A percentile compares a stretch with the other conserved stretches of the same genome.
Evolutionary conservation across 2,888 invertebrate species (phyloP).

Genomic region (Thereva unica): DNA sequence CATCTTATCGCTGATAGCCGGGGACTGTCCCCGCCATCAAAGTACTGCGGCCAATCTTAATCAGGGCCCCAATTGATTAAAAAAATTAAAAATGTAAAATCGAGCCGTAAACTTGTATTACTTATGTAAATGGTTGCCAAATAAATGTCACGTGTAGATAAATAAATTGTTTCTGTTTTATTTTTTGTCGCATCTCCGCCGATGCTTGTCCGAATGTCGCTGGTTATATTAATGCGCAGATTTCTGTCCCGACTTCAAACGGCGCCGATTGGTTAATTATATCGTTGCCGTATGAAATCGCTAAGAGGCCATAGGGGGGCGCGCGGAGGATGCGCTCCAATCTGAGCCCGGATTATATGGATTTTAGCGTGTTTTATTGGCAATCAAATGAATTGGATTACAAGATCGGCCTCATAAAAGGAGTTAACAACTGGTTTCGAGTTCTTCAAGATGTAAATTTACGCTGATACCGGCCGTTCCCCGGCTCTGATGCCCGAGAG

Average conservation of each 20-base stretch:
- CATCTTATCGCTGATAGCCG: neutral
- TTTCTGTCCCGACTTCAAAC: constrained; percentile 26
- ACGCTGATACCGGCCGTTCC: neutral
- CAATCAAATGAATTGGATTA: constrained; percentile 37
- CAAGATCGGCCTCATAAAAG: constrained; percentile 31
- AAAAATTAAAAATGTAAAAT: constrained; percentile 28
- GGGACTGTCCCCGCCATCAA: constrained; percentile 2
- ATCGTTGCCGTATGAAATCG: constrained; percentile 29
- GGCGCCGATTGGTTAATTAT: constrained; percentile 31
- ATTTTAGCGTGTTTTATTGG: constrained; percentile 36
- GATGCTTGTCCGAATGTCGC: constrained; percentile 22
- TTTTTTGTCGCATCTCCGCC: constrained; percentile 16
- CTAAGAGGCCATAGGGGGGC: neutral
- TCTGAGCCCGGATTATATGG: constrained; percentile 27
- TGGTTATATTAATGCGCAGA: constrained; percentile 29
- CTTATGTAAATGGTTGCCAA: constrained; percentile 34
- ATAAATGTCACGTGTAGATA: constrained; percentile 35
- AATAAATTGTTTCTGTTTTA: constrained; percentile 2
- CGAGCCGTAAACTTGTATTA: constrained; percentile 31
- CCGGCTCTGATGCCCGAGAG: too few relatives aligned
- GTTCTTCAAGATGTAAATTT: constrained; percentile 20
- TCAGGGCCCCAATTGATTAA: constrained; percentile 23
- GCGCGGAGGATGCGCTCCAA: constrained; percentile 17
- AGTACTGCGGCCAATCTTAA: neutral
- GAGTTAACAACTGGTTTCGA: constrained; percentile 28